Evolutionary conservation across 2,888 invertebrate species (phyloP).

Genomic region (Germaria angustata): DNA sequence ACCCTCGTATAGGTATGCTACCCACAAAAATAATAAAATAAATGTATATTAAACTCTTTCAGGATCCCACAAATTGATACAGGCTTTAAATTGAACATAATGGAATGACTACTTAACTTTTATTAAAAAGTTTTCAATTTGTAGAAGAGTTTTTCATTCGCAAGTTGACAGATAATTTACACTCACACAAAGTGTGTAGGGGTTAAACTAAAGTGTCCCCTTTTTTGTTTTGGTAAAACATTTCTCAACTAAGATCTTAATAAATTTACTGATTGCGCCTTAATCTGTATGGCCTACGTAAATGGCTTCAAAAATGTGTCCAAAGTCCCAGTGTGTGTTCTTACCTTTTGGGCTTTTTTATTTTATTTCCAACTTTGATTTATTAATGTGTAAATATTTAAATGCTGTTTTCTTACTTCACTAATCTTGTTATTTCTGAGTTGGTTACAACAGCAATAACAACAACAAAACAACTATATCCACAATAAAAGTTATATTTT

Average conservation of each 20-base stretch:
- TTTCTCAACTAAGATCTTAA: slow-evolving; percentile 27
- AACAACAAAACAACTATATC: not conserved
- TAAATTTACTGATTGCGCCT: slow-evolving; percentile 48
- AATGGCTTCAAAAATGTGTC: slow-evolving; percentile 27
- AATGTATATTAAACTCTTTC: not conserved
- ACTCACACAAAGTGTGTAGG: not conserved
- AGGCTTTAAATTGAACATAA: not conserved
- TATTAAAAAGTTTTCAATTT: slow-evolving; percentile 8
- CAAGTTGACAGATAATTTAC: not conserved
- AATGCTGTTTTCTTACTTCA: slow-evolving; percentile 57
- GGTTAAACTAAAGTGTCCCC: not conserved
- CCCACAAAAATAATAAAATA: not conserved
- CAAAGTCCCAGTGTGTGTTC: not conserved
- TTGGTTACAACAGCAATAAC: slow-evolving; percentile 30
- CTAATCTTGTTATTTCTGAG: slow-evolving; percentile 63
- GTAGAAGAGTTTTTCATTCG: not conserved
- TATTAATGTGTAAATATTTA: slow-evolving; percentile 65
- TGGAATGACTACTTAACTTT: not conserved
- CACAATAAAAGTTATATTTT: slow-evolving; percentile 33
- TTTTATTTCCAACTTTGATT: slow-evolving; percentile 58
- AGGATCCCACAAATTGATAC: not conserved
- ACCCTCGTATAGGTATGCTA: too few relatives aligned
- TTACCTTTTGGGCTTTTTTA: not conserved
- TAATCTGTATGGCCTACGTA: slow-evolving; percentile 43
- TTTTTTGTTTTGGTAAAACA: not conserved